Evolutionary conservation across 2,888 invertebrate species (phyloP).

Genomic region (Tuta absoluta): DNA sequence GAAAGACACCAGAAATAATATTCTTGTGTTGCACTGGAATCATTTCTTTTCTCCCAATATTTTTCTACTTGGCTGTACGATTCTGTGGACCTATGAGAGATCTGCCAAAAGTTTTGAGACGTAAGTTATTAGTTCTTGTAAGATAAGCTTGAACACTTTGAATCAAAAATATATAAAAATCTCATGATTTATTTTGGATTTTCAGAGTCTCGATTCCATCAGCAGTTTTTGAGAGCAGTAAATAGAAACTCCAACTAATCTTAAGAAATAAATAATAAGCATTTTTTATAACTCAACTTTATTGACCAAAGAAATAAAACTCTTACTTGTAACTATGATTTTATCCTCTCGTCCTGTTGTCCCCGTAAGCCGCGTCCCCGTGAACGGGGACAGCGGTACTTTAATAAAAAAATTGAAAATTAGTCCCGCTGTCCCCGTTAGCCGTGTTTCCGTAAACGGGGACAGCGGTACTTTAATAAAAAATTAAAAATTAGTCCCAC

Average conservation of each 20-base stretch:
- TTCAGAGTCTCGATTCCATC: slow-evolving; percentile 77
- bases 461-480: no score
- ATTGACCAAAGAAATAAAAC: slow-evolving; percentile 28
- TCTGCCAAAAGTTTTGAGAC: slow-evolving; percentile 71
- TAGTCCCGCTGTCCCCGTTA: no score
- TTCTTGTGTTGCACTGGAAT: slow-evolving; percentile 79
- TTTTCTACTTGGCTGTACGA: slow-evolving; percentile 81
- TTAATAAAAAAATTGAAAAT: no score
- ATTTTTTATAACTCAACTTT: slow-evolving; percentile 16
- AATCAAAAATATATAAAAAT: neutral
- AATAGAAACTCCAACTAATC: slow-evolving; percentile 39
- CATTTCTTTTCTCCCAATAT: slow-evolving; percentile 75
- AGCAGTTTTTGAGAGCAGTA: slow-evolving; percentile 60
- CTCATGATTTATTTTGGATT: slow-evolving; percentile 25
- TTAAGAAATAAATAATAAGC: slow-evolving; percentile 36
- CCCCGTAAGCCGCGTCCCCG: no score
- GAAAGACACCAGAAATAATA: slow-evolving; percentile 78
- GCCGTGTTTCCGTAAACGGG: no score
- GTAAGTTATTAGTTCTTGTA: slow-evolving; percentile 49
- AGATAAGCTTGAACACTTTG: neutral
- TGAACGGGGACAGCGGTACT: no score
- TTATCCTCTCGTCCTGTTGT: no score
- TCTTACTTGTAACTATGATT: slow-evolving; percentile 28
- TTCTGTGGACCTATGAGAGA: slow-evolving; percentile 73
- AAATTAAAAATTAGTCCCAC: no score